These are phyloP conservation scores for Microdon myrmicae DNA, from an alignment of 2,888 invertebrate species.

Conservation along the genomic window DNA sequence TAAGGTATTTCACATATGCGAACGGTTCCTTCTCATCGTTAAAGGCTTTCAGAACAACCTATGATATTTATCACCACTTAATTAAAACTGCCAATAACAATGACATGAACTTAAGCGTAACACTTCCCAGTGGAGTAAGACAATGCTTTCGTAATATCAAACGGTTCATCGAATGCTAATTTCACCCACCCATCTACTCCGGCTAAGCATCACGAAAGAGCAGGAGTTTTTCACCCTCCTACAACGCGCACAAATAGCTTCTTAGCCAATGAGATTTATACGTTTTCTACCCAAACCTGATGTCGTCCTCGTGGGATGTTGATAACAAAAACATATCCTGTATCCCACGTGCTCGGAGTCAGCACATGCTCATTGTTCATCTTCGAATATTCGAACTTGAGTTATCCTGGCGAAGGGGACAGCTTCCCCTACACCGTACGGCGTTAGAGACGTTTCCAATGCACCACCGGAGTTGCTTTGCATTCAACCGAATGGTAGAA, in stretches of 20 bases:
- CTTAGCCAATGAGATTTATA: slow-evolving; percentile 54
- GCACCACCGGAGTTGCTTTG: slow-evolving; percentile 20
- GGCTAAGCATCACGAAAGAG: slow-evolving; percentile 18
- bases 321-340: slow-evolving; percentile 46
- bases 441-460: slow-evolving; percentile 18
- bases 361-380: slow-evolving; percentile 17
- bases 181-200: slow-evolving; percentile 21
- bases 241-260: slow-evolving; percentile 47
- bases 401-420: background rate
- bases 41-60: too few species aligned
- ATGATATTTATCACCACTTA: too few species aligned
- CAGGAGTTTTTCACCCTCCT: slow-evolving; percentile 42
- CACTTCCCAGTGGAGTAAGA: too few species aligned
- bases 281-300: slow-evolving; percentile 50
- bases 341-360: slow-evolving; percentile 29
- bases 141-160: too few species aligned
- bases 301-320: slow-evolving; percentile 47
- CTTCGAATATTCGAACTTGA: slow-evolving; percentile 37
- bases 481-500: too few species aligned
- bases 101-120: too few species aligned
- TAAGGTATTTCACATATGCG: too few species aligned
- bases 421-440: slow-evolving; percentile 5
- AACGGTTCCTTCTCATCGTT: too few species aligned
- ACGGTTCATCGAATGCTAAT: slow-evolving; percentile 33
- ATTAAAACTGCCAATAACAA: too few species aligned